Evolutionary conservation across 2,797 vertebrate species (phyloP), one percentile per base, ranked within the genome.

Genomic region (Cottoperca gobio): DNA sequence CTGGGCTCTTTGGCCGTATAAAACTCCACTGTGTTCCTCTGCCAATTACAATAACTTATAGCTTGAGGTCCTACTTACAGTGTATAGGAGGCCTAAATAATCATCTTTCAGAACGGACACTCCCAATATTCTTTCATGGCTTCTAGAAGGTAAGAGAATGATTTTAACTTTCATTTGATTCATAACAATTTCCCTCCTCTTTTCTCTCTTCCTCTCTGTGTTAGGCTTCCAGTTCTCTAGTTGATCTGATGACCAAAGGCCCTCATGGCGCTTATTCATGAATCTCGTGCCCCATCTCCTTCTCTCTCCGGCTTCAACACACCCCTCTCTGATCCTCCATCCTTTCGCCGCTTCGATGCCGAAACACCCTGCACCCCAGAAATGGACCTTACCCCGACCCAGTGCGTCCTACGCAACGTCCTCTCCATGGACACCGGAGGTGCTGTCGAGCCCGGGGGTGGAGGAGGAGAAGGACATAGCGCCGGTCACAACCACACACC

Each of bases 331-430:
- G 96, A 97, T 65, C 94, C 91, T 0, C 92, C 95, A 1, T 95
- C 96, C 6, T 95, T 96, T 84, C 94, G 96, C 48, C 95, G 95
- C 26, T 91, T 96, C 17, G 97, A 97, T 86, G 94, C 95, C 5
- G 96, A 97, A 72, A 95, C 95, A 7, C 96, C 96, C 54, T 97
- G 97, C 91, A 97, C 97, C 60, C 97, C 97, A 0, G 97, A 97
- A 80, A 97, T 96, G 88, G 97, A 98, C 88, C 94, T 98, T 76
- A 98, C 97, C 3, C 97, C 97, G 3, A 98, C 97, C 12, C 97
- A 98, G 88, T 98, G 97, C 69, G 97, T 97, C 40, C 92, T 98
- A 40, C 95, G 97, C 48, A 97, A 97, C 5, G 96, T 97, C 61
- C 94, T 98, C 76, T 97, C 97, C 73, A 94, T 97, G 8, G 92